Base-by-base conservation (phyloP, 1,140 invertebrate genomes). In the Diprion similis region DNA sequence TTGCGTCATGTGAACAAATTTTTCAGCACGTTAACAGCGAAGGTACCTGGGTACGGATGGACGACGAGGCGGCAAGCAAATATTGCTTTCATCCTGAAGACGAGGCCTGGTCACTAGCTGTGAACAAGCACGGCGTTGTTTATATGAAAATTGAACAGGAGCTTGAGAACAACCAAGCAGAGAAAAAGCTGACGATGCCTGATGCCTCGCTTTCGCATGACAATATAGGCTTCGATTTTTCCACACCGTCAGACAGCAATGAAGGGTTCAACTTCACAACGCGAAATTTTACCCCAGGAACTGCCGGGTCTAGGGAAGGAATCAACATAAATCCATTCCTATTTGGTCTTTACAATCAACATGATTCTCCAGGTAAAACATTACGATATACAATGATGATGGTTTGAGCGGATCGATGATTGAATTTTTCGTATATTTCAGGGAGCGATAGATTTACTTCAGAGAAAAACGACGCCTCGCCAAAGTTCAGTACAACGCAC, bases 31-130 rank as follows among this genome's bases (percentile, higher is more conserved):
- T 90, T 8, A 92, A 92, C 77, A 85, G 82, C 64, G 92, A 93
- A 80, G 92, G 92, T 7, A 90, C 90, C 48, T 95, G 94, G 94
- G 91, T 94, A 7, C 90, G 90, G 37, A 86, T 95, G 48, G 91
- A 93, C 77, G 89, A 90, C 51, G 89, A 91, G 3, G 91, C 91
- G 6, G 89, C 90, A 19, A 87, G 89, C 6, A 92, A 93, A 81
- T 95, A 92, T 83, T 94, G 94, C 79, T 93, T 93, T 77, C 91
- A 91, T 69, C 88, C 88, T 18, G 81, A 80, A 8, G 89, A 90
- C 1, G 94, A 95, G 71, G 94, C 93, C 6, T 96, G 95, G 95
- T 93, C 93, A 7, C 85, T 96, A 18, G 93, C 93, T 0, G 89
- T 92, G 24, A 92, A 91, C 66, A 90, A 90, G 71, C 91, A 91